Evolutionary conservation across 2,797 vertebrate genomes (phyloP).

Genomic region (Glossophaga mutica): DNA sequence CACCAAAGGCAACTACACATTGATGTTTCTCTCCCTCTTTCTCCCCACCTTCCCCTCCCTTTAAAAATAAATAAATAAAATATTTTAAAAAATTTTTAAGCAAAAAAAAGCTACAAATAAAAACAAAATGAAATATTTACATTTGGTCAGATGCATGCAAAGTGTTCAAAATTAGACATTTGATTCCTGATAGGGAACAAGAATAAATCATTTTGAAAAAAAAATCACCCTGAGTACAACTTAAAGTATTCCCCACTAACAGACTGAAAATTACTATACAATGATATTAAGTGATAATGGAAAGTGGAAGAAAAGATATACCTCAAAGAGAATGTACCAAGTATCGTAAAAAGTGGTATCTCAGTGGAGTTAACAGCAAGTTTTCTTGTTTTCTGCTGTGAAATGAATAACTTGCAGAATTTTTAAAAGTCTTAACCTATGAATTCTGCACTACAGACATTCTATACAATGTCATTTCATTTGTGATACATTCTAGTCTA

Average conservation of each 20-base stretch:
- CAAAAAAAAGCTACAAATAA: not conserved
- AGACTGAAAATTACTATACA: not conserved
- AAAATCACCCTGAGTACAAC: not conserved
- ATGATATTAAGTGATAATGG: not conserved
- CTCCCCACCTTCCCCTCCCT: too few relatives aligned
- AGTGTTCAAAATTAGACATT: not conserved
- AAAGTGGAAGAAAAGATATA: constrained; percentile 1
- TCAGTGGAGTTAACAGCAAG: not conserved
- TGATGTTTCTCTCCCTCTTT: too few relatives aligned
- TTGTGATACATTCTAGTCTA: not conserved
- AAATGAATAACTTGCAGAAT: constrained; percentile 16
- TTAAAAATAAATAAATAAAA: too few relatives aligned
- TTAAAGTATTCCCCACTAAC: not conserved
- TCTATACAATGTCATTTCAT: not conserved
- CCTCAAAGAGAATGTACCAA: not conserved
- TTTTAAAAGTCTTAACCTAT: not conserved
- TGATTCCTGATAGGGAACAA: not conserved
- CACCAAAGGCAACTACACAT: too few relatives aligned
- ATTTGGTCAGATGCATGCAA: constrained; percentile 3
- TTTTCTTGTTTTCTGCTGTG: not conserved
- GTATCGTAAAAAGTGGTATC: not conserved
- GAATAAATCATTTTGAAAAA: not conserved
- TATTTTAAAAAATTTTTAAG: not conserved
- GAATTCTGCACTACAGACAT: not conserved
- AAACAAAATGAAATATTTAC: constrained; percentile 27